phyloP scores from a whole-genome alignment of 2,797 vertebrate species.

The Onychomys leucogaster region DNA sequence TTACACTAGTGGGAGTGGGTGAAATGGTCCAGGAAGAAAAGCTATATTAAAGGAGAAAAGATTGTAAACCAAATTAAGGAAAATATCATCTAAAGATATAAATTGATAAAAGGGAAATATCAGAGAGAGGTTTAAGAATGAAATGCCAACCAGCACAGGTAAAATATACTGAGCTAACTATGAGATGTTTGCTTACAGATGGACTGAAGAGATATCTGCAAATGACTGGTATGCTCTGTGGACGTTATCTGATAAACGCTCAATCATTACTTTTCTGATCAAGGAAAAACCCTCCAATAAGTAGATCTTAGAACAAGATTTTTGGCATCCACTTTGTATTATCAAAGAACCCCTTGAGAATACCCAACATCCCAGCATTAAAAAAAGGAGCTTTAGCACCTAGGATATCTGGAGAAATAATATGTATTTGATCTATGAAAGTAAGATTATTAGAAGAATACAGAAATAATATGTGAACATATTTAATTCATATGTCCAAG shows the following conservation, averaged over 20 bases:
- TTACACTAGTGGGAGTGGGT: neutral
- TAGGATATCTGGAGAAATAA: neutral
- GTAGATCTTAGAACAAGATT: neutral
- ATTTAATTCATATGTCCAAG: neutral
- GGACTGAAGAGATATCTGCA: neutral
- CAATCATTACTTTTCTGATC: neutral
- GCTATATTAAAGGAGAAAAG: neutral
- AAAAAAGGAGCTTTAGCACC: neutral
- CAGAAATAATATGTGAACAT: neutral
- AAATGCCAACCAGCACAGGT: neutral
- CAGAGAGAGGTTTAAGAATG: neutral
- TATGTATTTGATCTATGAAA: neutral
- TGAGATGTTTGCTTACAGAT: neutral
- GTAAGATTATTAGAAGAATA: neutral
- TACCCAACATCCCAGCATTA: neutral
- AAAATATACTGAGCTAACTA: neutral
- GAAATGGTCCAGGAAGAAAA: neutral
- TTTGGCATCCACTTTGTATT: neutral
- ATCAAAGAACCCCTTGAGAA: neutral
- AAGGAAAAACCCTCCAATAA: neutral
- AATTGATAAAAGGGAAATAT: neutral
- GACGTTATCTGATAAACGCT: neutral
- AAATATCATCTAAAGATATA: neutral
- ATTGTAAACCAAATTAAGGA: neutral
- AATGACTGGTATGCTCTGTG: neutral